Percentiles rank a stretch among this genome's conserved stretches.
Evolutionary conservation across 2,888 invertebrate genomes (phyloP).

Genomic region (Disparrhopalites patrizii): DNA sequence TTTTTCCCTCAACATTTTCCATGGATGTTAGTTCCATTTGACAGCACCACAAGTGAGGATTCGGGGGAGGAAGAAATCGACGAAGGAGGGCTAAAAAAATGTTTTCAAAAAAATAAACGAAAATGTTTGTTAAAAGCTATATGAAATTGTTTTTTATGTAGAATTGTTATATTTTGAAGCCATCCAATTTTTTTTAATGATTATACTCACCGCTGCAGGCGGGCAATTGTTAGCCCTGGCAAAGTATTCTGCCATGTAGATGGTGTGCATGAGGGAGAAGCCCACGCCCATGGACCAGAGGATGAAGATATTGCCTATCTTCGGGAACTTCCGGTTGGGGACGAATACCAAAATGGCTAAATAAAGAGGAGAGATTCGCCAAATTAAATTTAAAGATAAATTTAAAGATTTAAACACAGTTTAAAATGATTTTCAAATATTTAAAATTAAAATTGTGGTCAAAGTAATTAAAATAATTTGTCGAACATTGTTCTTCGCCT

Average conservation of each 20-base stretch:
- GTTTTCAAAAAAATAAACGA: neutral
- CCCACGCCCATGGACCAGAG: slow-evolving; percentile 77
- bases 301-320: slow-evolving; percentile 64
- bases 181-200: neutral
- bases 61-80: slow-evolving; percentile 56
- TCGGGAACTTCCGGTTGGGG: slow-evolving; percentile 20
- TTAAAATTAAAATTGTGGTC: neutral
- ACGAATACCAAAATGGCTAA: slow-evolving; percentile 15
- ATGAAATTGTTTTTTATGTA: neutral
- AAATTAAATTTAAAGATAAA: too few relatives aligned
- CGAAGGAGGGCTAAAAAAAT: slow-evolving; percentile 51
- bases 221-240: slow-evolving; percentile 68
- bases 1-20: too few relatives aligned
- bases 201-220: slow-evolving; percentile 50
- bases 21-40: slow-evolving; percentile 9
- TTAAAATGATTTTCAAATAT: neutral
- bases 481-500: too few relatives aligned
- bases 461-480: neutral
- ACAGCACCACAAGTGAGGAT: slow-evolving; percentile 52
- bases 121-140: too few relatives aligned
- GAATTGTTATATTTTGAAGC: neutral
- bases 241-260: slow-evolving; percentile 82
- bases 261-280: slow-evolving; percentile 66
- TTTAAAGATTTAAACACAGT: neutral
- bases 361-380: too few relatives aligned